Evolutionary conservation across 2,797 vertebrate genomes (phyloP), one percentile per base, ranked within the genome.

Genomic region (Carapus acus): DNA sequence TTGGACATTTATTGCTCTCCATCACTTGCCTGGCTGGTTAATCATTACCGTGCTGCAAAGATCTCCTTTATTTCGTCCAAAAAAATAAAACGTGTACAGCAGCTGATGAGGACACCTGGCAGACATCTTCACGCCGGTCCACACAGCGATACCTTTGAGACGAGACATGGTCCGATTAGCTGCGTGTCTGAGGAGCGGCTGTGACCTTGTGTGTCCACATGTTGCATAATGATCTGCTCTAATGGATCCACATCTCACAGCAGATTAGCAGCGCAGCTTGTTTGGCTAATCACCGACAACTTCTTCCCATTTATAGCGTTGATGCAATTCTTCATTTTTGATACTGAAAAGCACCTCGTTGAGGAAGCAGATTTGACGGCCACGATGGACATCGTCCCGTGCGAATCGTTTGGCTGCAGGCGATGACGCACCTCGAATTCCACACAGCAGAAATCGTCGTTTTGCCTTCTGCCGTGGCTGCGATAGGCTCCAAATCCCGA

Each of bases 231-330:
- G 53, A 76, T 67, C 67, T 43, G 42, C 47, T 65, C 63, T 73
- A 77, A 83, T 71, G 76, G 58, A 73, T 60, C 61, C 52, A 46
- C 43, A 24, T 65, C 71, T 69, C 46, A 60, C 40, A 69, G 11
- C 9, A 54, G 76, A 80, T 77, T 73, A 77, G 64, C 60, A 72
- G 69, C 72, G 57, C 33, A 68, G 61, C 62, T 77, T 69, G 63
- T 82, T 75, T 69, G 72, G 68, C 77, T 82, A 76, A 82, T 82
- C 77, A 76, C 65, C 16, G 33, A 42, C 63, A 65, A 80, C 63
- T 63, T 72, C 47, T 73, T 80, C 71, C 66, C 27, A 74, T 71
- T 48, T 67, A 74, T 77, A 63, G 69, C 71, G 76, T 54, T 65
- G 40, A 76, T 58, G 60, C 52, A 60, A 65, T 79, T 74, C 73